Evolutionary conservation across 2,888 invertebrate genomes (phyloP), one percentile per base, ranked within the genome.

Genomic region (Epinotia nisella): DNA sequence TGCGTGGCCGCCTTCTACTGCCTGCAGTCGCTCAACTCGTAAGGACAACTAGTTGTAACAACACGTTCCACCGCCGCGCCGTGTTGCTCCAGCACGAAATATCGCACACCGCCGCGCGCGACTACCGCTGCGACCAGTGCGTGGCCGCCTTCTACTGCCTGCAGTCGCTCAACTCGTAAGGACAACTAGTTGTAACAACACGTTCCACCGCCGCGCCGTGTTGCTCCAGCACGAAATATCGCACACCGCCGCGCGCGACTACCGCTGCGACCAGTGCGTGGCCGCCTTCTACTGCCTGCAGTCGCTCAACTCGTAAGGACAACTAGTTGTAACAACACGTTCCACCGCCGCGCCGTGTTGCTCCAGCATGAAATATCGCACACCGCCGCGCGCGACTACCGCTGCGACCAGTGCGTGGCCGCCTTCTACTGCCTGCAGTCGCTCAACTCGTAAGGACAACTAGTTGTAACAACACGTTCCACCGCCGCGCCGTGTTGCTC

Each of bases 361-460:
- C 21, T 66, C 9, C 4, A 41, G 0, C 88, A 90, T 60, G 73
- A 70, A 66, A 74, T 66, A 62, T 51, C 7, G 21, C 87, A 87
- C 75, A 64, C 55, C 2, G 60, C 39, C 10, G 49, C 70, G 3
- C 79, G 60, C 64, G 74, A 66, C 15, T 84, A 80, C 69, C 87
- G 87, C 76, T 91, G 91, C 76, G 84, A 86, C 17, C 76, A 81
- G 51, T 91, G 91, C 77, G 76, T 84, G 19, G 87, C 85, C 1
- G 74, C 77, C 24, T 90, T 89, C 75, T 53, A 49, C 66, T 61
- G 41, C 3, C 2, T n/a, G 21, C 15, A 55, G 3, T 19, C 10
- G 7, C 66, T 66, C 10, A 55, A 19, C 7, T 13, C 39, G 66
- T 66, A 4, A 64, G 62, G 41, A 41, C 11, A 13, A 41, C 11